Percentiles rank a stretch among this genome's conserved stretches.
Evolutionary conservation across 2,797 vertebrate species (phyloP).

Genomic region (Moxostoma hubbsi): DNA sequence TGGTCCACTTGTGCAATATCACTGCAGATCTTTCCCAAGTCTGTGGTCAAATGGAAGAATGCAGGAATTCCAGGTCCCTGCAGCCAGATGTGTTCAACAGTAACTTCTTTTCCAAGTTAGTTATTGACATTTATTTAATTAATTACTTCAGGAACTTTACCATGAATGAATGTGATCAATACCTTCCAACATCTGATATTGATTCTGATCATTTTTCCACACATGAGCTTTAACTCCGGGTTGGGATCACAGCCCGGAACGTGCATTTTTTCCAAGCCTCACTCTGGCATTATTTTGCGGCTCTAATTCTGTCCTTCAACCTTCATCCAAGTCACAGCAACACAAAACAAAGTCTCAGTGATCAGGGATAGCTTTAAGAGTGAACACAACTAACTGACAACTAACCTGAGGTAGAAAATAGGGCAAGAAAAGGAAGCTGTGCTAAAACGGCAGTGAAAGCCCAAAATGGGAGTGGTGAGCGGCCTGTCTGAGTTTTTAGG

Average conservation of each 20-base stretch:
- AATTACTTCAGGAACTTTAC: neutral
- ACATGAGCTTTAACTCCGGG: neutral
- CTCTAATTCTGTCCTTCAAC: neutral
- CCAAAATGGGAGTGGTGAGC: too few relatives aligned
- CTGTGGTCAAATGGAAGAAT: slow-evolving; percentile 32
- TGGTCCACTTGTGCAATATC: neutral
- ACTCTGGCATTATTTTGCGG: slow-evolving; percentile 4
- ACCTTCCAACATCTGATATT: slow-evolving; percentile 2
- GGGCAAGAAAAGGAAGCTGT: neutral
- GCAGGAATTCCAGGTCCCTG: slow-evolving; percentile 16
- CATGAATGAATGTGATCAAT: neutral
- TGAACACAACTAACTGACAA: neutral
- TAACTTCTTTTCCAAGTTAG: neutral
- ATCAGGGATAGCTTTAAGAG: neutral
- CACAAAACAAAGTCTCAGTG: neutral
- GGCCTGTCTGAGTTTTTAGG: neutral
- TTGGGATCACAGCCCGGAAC: slow-evolving; percentile 7
- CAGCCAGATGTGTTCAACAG: neutral
- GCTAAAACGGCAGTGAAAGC: neutral
- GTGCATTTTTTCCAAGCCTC: slow-evolving; percentile 33
- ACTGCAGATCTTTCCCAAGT: slow-evolving; percentile 1
- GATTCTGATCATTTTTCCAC: slow-evolving; percentile 17
- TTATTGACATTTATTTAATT: neutral
- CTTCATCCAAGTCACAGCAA: slow-evolving; percentile 2
- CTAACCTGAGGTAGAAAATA: too few relatives aligned